Conservation (phyloP, 2,113 vertebrate genomes). For the Psilopsiagon aymara region DNA sequence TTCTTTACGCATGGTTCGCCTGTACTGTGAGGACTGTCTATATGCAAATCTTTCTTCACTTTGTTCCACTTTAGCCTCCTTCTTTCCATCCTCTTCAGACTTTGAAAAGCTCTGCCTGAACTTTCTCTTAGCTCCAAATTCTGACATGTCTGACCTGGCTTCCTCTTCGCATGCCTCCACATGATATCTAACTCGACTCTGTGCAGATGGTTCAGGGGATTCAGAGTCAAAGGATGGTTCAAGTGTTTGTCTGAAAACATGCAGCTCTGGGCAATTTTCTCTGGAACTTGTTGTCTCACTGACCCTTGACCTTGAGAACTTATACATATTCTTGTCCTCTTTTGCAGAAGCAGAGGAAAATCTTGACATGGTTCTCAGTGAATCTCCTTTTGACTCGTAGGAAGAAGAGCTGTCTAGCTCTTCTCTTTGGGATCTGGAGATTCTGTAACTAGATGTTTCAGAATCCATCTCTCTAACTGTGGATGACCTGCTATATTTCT, state of each 20-base stretch:
- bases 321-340: constrained; percentile 64
- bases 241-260: constrained; percentile 55
- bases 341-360: constrained; percentile 73
- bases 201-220: constrained; percentile 45
- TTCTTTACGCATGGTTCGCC: constrained; percentile 55
- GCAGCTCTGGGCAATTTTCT: constrained; percentile 73
- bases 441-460: constrained; percentile 80
- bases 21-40: constrained; percentile 58
- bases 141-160: constrained; percentile 64
- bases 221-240: constrained; percentile 63
- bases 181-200: constrained; percentile 44
- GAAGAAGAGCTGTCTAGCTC: constrained; percentile 67
- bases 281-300: constrained; percentile 63
- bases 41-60: constrained; percentile 75
- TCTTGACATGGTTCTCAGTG: constrained; percentile 67
- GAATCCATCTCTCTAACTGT: constrained; percentile 65
- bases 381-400: constrained; percentile 62
- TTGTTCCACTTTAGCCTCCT: constrained; percentile 68
- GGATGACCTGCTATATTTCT: constrained; percentile 71
- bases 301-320: constrained; percentile 68
- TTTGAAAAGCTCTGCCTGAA: constrained; percentile 77
- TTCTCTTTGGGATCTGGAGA: constrained; percentile 75
- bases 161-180: constrained; percentile 70
- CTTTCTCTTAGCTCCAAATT: constrained; percentile 81
- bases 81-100: constrained; percentile 74